Percentiles rank a stretch among this genome's conserved stretches.
Conservation (phyloP, 1,140 invertebrate genomes). For the Dendroctonus valens region DNA sequence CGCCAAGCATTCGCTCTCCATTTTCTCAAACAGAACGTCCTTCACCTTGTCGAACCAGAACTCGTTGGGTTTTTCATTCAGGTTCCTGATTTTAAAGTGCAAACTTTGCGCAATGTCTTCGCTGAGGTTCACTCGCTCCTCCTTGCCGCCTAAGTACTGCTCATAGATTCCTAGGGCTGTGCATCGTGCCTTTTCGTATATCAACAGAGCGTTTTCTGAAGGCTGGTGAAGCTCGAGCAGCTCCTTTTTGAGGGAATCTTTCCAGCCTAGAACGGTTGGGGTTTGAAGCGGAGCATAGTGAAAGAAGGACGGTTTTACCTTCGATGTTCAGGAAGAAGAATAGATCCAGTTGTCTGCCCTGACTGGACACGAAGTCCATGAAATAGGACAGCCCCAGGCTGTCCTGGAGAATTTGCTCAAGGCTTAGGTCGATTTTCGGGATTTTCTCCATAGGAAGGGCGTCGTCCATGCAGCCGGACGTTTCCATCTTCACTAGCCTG, state of each 20-base stretch:
- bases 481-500: conserved; percentile 62
- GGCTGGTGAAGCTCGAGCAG: conserved; percentile 57
- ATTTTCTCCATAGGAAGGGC: conserved; percentile 47
- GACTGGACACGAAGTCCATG: conserved; percentile 75
- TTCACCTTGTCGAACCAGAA: conserved; percentile 86
- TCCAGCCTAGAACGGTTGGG: conserved; percentile 60
- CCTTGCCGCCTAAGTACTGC: conserved; percentile 77
- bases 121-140: conserved; percentile 65
- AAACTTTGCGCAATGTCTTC: conserved; percentile 65
- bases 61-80: conserved; percentile 60
- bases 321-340: conserved; percentile 84
- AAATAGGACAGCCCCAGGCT: conserved; percentile 78
- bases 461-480: conserved; percentile 44
- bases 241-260: conserved; percentile 75
- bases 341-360: conserved; percentile 73
- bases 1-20: conserved; percentile 66
- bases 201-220: conserved; percentile 50
- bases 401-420: conserved; percentile 79
- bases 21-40: conserved; percentile 65
- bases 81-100: conserved; percentile 62
- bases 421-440: conserved; percentile 66
- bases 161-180: conserved; percentile 79
- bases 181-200: conserved; percentile 65
- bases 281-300: no score
- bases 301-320: conserved; percentile 48